These are phyloP conservation scores for Drosophila obscura DNA, from an alignment of 1,140 invertebrate genomes.

Conservation along the genomic window DNA sequence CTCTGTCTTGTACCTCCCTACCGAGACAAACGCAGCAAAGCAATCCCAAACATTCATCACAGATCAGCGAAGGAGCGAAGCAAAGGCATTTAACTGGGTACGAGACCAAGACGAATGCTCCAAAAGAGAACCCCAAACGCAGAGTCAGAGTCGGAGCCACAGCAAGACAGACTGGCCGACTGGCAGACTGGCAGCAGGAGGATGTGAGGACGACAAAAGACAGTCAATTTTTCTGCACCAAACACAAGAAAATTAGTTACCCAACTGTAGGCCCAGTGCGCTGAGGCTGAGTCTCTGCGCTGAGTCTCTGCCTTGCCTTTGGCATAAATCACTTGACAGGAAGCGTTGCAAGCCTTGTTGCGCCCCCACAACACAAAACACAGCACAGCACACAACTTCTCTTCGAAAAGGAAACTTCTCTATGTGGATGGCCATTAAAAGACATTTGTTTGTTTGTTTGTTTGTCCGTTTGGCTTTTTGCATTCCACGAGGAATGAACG, in stretches of 20 bases:
- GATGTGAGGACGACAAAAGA: constrained; percentile 55
- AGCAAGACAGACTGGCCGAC: constrained; percentile 8
- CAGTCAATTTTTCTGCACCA: constrained; percentile 79
- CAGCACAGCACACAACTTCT: constrained; percentile 29
- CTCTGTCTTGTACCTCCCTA: not conserved
- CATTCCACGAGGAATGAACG: constrained; percentile 49
- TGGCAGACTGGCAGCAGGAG: constrained; percentile 17
- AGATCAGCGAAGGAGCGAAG: constrained; percentile 48
- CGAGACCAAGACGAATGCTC: constrained; percentile 50
- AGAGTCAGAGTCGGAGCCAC: constrained; percentile 2
- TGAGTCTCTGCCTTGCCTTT: constrained; percentile 61
- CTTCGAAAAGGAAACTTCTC: constrained; percentile 36
- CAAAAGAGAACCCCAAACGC: constrained; percentile 43
- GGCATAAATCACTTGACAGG: constrained; percentile 82
- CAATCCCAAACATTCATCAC: constrained; percentile 69
- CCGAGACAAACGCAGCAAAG: constrained; percentile 28
- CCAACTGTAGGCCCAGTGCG: constrained; percentile 19
- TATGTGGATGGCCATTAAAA: constrained; percentile 75
- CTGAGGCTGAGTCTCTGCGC: constrained; percentile 22
- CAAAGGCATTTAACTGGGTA: constrained; percentile 11
- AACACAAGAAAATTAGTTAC: constrained; percentile 79
- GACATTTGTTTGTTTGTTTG: constrained; percentile 71
- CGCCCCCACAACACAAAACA: constrained; percentile 69
- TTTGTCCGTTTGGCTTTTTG: constrained; percentile 49
- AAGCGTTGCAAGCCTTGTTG: constrained; percentile 80